Percentiles rank a stretch among this genome's conserved stretches.
These are phyloP conservation scores for Buteo buteo DNA, from an alignment of 2,113 vertebrate species.

Conservation along the genomic window DNA sequence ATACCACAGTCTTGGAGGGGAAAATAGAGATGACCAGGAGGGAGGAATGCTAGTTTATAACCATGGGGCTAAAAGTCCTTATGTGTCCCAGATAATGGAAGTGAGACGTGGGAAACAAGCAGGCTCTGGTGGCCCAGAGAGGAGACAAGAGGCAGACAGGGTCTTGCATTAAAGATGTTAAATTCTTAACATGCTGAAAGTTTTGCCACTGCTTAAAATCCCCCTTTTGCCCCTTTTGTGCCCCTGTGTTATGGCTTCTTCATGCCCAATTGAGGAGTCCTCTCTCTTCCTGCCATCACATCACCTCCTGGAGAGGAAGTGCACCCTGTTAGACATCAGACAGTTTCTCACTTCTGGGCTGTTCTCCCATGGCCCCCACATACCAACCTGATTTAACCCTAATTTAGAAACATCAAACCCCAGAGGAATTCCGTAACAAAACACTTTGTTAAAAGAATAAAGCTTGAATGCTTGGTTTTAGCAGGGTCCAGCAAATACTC, in stretches of 20 bases:
- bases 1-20: neutral
- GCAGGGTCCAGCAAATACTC: constrained; percentile 14
- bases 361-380: neutral
- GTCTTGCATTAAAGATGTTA: neutral
- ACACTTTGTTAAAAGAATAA: constrained; percentile 30
- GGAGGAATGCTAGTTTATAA: neutral
- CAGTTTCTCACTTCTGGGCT: constrained; percentile 7
- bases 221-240: neutral
- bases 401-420: neutral
- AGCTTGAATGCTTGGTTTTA: constrained; percentile 5
- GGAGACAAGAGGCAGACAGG: neutral
- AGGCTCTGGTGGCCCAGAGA: neutral
- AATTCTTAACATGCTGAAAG: neutral
- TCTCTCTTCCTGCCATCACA: neutral
- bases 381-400: constrained; percentile 29
- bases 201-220: neutral
- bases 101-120: neutral
- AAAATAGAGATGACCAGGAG: neutral
- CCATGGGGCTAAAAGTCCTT: neutral
- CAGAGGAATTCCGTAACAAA: constrained; percentile 39
- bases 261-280: neutral
- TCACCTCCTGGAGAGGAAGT: neutral
- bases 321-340: neutral
- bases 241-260: neutral
- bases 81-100: neutral